phyloP scores from a whole-genome alignment of 1,140 invertebrate genomes.

The Micrasema minimum region DNA sequence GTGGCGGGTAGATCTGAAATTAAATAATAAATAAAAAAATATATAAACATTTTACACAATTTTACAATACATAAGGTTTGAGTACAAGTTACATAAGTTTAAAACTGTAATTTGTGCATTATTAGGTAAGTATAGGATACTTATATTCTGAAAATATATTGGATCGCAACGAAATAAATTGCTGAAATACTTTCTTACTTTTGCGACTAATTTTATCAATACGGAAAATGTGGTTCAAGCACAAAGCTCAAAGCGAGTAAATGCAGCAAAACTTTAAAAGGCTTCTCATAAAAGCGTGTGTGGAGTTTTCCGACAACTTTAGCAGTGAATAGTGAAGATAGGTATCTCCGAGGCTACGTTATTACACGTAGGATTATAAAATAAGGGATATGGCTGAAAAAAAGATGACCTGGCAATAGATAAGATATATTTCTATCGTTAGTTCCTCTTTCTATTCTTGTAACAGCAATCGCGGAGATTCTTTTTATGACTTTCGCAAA shows the following conservation, averaged over 20 bases:
- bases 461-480: slow-evolving; percentile 50
- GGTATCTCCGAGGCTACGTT: slow-evolving; percentile 43
- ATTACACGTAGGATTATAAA: slow-evolving; percentile 54
- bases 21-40: no score
- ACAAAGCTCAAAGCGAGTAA: slow-evolving; percentile 6
- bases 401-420: slow-evolving; percentile 54
- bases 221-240: slow-evolving; percentile 24
- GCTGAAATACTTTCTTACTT: no score
- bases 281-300: slow-evolving; percentile 47
- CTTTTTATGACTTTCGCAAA: slow-evolving; percentile 54
- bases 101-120: no score
- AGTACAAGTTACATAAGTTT: no score
- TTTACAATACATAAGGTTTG: no score
- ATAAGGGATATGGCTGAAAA: slow-evolving; percentile 52
- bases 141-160: no score
- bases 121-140: no score
- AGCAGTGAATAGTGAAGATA: slow-evolving; percentile 32
- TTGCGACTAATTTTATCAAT: neutral
- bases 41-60: no score
- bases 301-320: slow-evolving; percentile 28
- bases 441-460: slow-evolving; percentile 48
- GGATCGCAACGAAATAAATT: no score
- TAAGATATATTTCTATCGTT: slow-evolving; percentile 53
- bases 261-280: slow-evolving; percentile 47
- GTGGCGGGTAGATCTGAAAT: no score